Evolutionary conservation across 2,113 vertebrate genomes (phyloP).

Genomic region (Murina feae): DNA sequence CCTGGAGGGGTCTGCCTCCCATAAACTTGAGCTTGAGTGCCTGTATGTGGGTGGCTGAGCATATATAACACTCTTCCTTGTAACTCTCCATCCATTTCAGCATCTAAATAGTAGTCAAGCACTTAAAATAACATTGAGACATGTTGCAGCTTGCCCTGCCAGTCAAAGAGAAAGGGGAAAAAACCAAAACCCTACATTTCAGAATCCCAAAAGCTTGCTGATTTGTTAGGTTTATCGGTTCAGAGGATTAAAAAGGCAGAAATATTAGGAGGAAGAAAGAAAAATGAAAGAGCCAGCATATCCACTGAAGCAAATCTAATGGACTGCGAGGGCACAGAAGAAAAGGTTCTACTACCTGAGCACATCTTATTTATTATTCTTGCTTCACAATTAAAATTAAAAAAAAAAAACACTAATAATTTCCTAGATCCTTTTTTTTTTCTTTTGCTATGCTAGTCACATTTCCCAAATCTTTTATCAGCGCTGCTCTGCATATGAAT

Average conservation of each 20-base stretch:
- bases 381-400: slow-evolving; percentile 73
- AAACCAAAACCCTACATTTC: slow-evolving; percentile 77
- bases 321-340: slow-evolving; percentile 74
- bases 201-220: slow-evolving; percentile 80
- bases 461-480: slow-evolving; percentile 85
- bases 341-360: slow-evolving; percentile 80
- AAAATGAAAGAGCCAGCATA: slow-evolving; percentile 72
- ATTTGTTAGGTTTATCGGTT: slow-evolving; percentile 83
- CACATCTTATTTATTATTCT: slow-evolving; percentile 83
- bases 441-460: slow-evolving; percentile 85
- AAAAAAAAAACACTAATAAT: slow-evolving; percentile 75
- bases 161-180: slow-evolving; percentile 70
- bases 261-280: slow-evolving; percentile 79
- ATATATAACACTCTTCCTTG: background rate
- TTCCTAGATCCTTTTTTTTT: slow-evolving; percentile 75
- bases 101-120: slow-evolving; percentile 80
- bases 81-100: slow-evolving; percentile 77
- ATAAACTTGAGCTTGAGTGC: background rate
- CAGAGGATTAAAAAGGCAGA: slow-evolving; percentile 83
- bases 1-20: slow-evolving; percentile 50
- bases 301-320: slow-evolving; percentile 82
- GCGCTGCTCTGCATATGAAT: slow-evolving; percentile 87
- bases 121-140: slow-evolving; percentile 84
- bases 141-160: slow-evolving; percentile 80
- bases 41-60: slow-evolving; percentile 42